Evolutionary conservation across 2,888 invertebrate species (phyloP), one percentile per base, ranked within the genome.

Genomic region (Callimorpha dominula): DNA sequence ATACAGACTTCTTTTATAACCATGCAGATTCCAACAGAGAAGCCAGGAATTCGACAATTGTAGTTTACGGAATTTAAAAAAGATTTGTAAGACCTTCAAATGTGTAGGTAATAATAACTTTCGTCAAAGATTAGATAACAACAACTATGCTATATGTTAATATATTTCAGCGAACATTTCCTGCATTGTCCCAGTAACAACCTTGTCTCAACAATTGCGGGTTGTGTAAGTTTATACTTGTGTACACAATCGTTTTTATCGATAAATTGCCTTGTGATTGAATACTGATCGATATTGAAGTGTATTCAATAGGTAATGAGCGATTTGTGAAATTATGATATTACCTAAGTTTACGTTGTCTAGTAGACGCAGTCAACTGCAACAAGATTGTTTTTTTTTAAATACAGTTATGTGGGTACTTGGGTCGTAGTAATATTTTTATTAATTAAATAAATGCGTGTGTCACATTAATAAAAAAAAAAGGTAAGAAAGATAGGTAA

Each of bases 171-270:
- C 31, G 5, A 31, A 12, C 14, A 31, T 60, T 60, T 31, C 31
- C 40, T 62, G 31, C 70, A 66, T 77, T 74, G 76, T 81, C 81
- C 79, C 78, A 81, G 68, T 62, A 17, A 5, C 65, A 81, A 78
- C 82, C 83, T 81, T 82, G 82, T 73, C 74, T 74, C 62, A 66
- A 76, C 80, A 78, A 81, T 74, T 70, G 72, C 77, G 72, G 43
- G 62, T 81, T 82, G 83, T 82, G 81, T 71, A 80, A 81, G 65
- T 49, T 64, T 78, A 78, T 73, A 76, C 80, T 72, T 70, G 50
- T 43, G 43, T 43, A 46, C 54, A 65, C 74, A 82, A 78, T 80
- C 70, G 78, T 73, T 80, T 52, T 78, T 81, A 80, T 69, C 82
- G 64, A 78, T 76, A 73, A 76, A 82, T 78, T 63, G 74, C 78